Evolutionary conservation across 2,888 invertebrate genomes (phyloP).

Genomic region (Fabriciana adippe): DNA sequence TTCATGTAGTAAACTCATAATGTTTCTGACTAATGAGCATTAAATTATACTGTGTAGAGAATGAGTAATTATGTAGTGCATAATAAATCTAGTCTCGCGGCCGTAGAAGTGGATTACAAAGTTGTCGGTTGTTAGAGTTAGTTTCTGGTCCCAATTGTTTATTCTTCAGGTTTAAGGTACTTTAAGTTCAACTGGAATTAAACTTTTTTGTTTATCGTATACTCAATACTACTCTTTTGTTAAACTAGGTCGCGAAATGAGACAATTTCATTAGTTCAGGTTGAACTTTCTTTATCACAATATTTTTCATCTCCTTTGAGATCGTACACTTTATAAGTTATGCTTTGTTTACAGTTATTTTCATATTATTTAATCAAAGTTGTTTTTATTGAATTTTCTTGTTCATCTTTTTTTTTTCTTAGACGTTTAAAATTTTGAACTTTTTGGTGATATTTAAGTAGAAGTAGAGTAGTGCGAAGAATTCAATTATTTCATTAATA

Average conservation of each 20-base stretch:
- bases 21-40: too few relatives aligned
- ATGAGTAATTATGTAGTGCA: slow-evolving; percentile 9
- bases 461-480: too few relatives aligned
- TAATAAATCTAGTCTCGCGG: slow-evolving; percentile 8
- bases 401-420: too few relatives aligned
- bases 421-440: too few relatives aligned
- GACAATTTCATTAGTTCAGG: slow-evolving; percentile 1
- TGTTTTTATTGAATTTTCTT: too few relatives aligned
- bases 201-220: slow-evolving; percentile 6
- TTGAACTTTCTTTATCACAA: neutral
- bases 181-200: neutral
- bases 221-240: neutral
- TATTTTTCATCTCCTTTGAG: slow-evolving; percentile 4
- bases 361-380: too few relatives aligned
- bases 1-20: too few relatives aligned
- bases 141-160: slow-evolving; percentile 23
- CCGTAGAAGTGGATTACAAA: slow-evolving; percentile 12
- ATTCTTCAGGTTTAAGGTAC: slow-evolving; percentile 17
- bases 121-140: slow-evolving; percentile 18
- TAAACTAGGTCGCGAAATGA: slow-evolving; percentile 15
- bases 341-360: neutral
- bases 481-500: too few relatives aligned
- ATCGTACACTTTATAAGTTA: neutral
- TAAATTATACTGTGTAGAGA: neutral
- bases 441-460: too few relatives aligned